Base-by-base conservation (phyloP, 2,888 invertebrate genomes). In the Hypomecis atomaria region DNA sequence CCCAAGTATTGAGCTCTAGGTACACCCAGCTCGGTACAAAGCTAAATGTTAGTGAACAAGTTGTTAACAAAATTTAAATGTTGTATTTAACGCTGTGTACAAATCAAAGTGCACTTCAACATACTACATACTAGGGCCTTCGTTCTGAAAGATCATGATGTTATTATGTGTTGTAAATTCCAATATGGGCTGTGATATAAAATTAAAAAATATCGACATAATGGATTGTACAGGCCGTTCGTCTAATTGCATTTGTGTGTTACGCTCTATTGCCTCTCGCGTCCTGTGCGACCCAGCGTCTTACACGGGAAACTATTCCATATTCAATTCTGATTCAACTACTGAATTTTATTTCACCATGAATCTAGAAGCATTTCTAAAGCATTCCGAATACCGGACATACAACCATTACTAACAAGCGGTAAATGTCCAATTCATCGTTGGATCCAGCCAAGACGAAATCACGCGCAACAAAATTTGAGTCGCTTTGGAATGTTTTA, bases 161-260 rank as follows among this genome's bases (percentile, higher is more conserved):
- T 88, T 90, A 87, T 88, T 88, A 90, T 90, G 86, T 90, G 90
- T 92, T 91, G 88, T 92, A 95, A 95, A 95, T 95, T 95, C 95
- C 95, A 95, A 95, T 79, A 94, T 94, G 95, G 95, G 95, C 96
- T 96, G 96, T 96, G 96, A 96, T 95, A 94, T 94, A 94, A 90
- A 88, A 86, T 84, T 75, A 88, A 88, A n/a, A 87, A 87, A 94
- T 89, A 88, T 94, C 94, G 94, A 93, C 94, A 93, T 94, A 88
- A 94, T 94, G 89, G 93, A 94, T 93, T 94, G 94, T 95, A 94
- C 94, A 94, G 94, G 94, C 94, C 94, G 94, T 94, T 94, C 88
- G 93, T 94, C 67, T 92, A 94, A 84, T 84, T 83, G 84, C 84
- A 82, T 83, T 73, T 81, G 75, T 86, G 79, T 88, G 78, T 83